Conservation (phyloP, 1,140 invertebrate genomes). For the Drosophila arawakana region DNA sequence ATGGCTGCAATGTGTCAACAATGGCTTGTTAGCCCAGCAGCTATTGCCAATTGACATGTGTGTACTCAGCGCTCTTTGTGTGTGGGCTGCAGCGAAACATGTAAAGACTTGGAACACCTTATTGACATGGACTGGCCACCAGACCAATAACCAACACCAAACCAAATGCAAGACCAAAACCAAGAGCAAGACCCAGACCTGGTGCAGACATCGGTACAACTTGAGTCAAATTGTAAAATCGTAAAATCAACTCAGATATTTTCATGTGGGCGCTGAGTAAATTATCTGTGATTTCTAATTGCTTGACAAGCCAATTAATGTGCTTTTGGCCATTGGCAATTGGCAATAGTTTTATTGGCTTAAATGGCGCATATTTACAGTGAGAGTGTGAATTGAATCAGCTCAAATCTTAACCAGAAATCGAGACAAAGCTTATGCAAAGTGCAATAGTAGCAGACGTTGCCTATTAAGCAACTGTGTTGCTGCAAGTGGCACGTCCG, state of each 20-base stretch:
- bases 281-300: constrained; percentile 80
- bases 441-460: constrained; percentile 8
- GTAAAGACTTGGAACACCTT: constrained; percentile 61
- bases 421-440: constrained; percentile 40
- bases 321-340: constrained; percentile 23
- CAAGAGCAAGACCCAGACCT: neutral
- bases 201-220: constrained; percentile 15
- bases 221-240: constrained; percentile 8
- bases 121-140: constrained; percentile 56
- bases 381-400: constrained; percentile 34
- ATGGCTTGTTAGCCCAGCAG: constrained; percentile 72
- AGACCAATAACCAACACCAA: neutral
- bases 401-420: neutral
- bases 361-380: constrained; percentile 29
- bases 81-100: constrained; percentile 59
- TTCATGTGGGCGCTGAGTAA: constrained; percentile 44
- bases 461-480: constrained; percentile 4
- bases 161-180: neutral
- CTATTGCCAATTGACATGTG: constrained; percentile 48
- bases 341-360: constrained; percentile 27
- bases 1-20: constrained; percentile 82
- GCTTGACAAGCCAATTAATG: constrained; percentile 77
- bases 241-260: constrained; percentile 14
- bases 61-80: constrained; percentile 33
- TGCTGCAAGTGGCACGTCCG: constrained; percentile 10